Evolutionary conservation across 2,113 vertebrate genomes (phyloP).

Genomic region (Phyllostomus hastatus): DNA sequence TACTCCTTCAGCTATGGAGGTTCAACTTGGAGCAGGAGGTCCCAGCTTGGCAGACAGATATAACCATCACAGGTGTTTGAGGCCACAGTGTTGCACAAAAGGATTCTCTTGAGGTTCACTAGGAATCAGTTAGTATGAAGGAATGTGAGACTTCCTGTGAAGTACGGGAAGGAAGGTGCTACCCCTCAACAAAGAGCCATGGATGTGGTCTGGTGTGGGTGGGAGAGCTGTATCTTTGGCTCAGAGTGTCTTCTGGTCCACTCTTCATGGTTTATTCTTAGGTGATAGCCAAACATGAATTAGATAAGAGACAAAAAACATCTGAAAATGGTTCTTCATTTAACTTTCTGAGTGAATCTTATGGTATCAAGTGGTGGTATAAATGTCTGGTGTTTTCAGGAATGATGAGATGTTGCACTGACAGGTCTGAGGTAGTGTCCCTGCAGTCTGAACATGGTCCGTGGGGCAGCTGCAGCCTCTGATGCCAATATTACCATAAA

Average conservation of each 20-base stretch:
- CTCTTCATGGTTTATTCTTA: not conserved
- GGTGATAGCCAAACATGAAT: not conserved
- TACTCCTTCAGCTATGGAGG: not conserved
- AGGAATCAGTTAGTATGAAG: not conserved
- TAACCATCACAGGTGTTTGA: not conserved
- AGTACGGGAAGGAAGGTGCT: not conserved
- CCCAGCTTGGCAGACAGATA: not conserved
- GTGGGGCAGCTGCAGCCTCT: not conserved
- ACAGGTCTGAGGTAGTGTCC: not conserved
- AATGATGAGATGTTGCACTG: not conserved
- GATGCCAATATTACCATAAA: no score
- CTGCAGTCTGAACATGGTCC: not conserved
- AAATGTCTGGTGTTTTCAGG: not conserved
- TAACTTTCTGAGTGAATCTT: not conserved
- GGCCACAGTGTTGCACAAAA: not conserved
- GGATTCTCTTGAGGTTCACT: not conserved
- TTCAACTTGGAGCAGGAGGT: not conserved
- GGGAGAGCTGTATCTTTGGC: not conserved
- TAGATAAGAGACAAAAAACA: not conserved
- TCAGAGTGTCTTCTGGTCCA: not conserved
- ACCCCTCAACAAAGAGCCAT: not conserved
- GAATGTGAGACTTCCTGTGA: not conserved
- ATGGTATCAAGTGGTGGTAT: not conserved
- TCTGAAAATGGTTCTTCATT: not conserved
- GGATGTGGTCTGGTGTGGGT: not conserved